Evolutionary conservation across 2,797 vertebrate species (phyloP).

Genomic region (Myripristis jacobus): DNA sequence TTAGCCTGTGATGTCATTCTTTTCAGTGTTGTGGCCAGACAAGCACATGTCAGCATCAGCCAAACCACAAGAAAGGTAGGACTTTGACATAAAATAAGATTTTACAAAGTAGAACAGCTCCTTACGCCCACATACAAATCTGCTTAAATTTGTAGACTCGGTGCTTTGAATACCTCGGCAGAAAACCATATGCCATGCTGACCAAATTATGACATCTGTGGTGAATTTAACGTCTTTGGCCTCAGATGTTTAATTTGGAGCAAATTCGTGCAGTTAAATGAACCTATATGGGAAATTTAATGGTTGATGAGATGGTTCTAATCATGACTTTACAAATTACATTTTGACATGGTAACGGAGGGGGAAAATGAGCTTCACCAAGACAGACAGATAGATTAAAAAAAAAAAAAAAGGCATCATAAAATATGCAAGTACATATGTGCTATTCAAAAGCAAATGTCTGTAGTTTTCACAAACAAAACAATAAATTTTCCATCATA

Average conservation of each 20-base stretch:
- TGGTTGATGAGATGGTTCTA: constrained; percentile 41
- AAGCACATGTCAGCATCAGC: constrained; percentile 30
- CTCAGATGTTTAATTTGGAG: constrained; percentile 49
- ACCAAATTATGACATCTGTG: constrained; percentile 59
- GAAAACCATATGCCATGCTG: constrained; percentile 55
- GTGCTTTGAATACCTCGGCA: constrained; percentile 45
- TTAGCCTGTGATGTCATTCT: constrained; percentile 60
- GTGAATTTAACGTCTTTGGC: constrained; percentile 53
- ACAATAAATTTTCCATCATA: no score
- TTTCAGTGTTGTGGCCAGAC: constrained; percentile 53
- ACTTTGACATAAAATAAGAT: constrained; percentile 51
- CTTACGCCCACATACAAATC: constrained; percentile 62
- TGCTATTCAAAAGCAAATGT: neutral
- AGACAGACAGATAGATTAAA: neutral
- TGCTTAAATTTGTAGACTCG: constrained; percentile 54
- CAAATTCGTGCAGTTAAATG: constrained; percentile 59
- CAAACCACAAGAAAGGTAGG: constrained; percentile 56
- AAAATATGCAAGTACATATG: no score
- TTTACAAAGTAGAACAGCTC: constrained; percentile 46
- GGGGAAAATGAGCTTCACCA: neutral
- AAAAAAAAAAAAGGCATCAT: no score
- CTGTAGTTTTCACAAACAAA: no score
- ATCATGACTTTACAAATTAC: constrained; percentile 42
- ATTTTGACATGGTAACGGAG: constrained; percentile 19
- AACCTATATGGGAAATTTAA: constrained; percentile 60